A percentile compares a stretch with the other conserved stretches of the same genome.
These are phyloP conservation scores for Paralichthys olivaceus DNA, from an alignment of 2,113 vertebrate species.

Conservation along the genomic window DNA sequence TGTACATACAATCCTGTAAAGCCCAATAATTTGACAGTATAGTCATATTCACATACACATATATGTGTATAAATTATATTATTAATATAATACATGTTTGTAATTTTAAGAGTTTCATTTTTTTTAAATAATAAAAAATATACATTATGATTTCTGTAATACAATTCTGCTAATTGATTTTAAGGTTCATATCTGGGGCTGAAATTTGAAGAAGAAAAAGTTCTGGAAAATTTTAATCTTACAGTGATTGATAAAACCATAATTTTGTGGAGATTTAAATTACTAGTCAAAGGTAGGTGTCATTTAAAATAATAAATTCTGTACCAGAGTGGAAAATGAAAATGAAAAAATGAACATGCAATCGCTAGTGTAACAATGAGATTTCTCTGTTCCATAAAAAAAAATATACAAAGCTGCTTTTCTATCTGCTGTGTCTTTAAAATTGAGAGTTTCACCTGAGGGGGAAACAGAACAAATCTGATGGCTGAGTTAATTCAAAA, in stretches of 20 bases:
- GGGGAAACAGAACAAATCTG: constrained; percentile 17
- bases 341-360: background rate
- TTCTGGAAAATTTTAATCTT: constrained; percentile 3
- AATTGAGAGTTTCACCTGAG: background rate
- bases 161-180: background rate
- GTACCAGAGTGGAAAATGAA: constrained; percentile 19
- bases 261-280: constrained; percentile 33
- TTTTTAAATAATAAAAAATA: too few species aligned
- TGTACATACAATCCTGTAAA: background rate
- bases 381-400: constrained; percentile 31
- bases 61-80: background rate
- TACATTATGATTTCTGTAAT: too few species aligned
- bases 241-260: constrained; percentile 3
- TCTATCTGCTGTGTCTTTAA: constrained; percentile 6
- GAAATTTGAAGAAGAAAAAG: constrained; percentile 1
- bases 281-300: constrained; percentile 5
- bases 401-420: constrained; percentile 8
- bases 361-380: constrained; percentile 17
- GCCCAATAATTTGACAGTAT: background rate
- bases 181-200: background rate
- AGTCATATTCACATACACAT: background rate
- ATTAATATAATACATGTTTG: background rate
- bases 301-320: constrained; percentile 17
- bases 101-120: background rate
- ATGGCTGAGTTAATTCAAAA: constrained; percentile 43